Conservation (phyloP, 2,113 vertebrate genomes). For the Grammomys surdaster region DNA sequence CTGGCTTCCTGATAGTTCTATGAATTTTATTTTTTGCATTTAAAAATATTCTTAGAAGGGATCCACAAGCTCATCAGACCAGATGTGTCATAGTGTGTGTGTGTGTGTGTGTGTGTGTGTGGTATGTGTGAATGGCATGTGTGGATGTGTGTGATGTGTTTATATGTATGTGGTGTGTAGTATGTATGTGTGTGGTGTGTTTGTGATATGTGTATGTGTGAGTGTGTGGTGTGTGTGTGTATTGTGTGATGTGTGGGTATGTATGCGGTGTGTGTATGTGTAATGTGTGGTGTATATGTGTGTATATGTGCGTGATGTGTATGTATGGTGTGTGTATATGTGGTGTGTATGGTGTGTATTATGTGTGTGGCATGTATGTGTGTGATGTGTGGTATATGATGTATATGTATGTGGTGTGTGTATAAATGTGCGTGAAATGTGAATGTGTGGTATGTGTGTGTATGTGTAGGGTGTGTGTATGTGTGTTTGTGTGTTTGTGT, state of each 20-base stretch:
- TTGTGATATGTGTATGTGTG: not conserved
- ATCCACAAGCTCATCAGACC: not conserved
- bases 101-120: not conserved
- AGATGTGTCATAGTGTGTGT: not conserved
- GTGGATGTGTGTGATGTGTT: too few species aligned
- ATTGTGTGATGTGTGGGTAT: too few species aligned
- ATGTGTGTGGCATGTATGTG: not conserved
- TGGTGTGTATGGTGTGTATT: too few species aligned
- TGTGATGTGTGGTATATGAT: too few species aligned
- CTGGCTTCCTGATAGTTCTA: not conserved
- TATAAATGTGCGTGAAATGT: too few species aligned
- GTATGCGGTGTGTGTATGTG: too few species aligned
- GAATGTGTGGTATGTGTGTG: not conserved
- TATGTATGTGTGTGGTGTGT: too few species aligned
- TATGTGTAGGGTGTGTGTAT: not conserved
- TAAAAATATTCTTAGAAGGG: constrained; percentile 55
- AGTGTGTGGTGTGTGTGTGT: not conserved
- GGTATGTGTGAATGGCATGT: too few species aligned
- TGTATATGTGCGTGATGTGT: not conserved
- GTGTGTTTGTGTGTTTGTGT: not conserved
- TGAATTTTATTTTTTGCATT: constrained; percentile 9
- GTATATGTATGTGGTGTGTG: not conserved
- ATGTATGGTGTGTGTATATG: not conserved
- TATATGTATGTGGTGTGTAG: too few species aligned
- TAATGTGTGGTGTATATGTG: not conserved